These are phyloP conservation scores for Glaucopsyche alexis DNA, from an alignment of 2,888 invertebrate species.

Conservation along the genomic window DNA sequence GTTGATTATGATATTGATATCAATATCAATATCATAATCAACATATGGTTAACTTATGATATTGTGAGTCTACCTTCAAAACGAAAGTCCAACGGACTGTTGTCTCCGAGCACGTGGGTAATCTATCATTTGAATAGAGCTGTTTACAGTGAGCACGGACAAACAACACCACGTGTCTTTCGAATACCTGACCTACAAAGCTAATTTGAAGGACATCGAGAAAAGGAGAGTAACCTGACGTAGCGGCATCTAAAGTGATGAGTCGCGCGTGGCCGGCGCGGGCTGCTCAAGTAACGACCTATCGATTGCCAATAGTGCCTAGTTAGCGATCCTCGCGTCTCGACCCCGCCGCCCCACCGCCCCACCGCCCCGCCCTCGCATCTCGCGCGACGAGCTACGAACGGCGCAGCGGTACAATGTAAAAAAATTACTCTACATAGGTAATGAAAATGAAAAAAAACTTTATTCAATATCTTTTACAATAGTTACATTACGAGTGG, in stretches of 20 bases:
- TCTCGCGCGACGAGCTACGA: slow-evolving; percentile 38
- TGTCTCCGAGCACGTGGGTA: neutral
- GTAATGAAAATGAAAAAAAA: too few species aligned
- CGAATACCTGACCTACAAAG: slow-evolving; percentile 80
- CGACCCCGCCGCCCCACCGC: slow-evolving; percentile 40
- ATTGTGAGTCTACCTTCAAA: too few species aligned
- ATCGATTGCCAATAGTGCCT: slow-evolving; percentile 80
- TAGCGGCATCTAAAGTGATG: slow-evolving; percentile 77
- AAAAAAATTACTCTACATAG: neutral
- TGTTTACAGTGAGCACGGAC: slow-evolving; percentile 48
- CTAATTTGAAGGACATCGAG: slow-evolving; percentile 80
- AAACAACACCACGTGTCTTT: slow-evolving; percentile 75
- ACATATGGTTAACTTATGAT: too few species aligned
- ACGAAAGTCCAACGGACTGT: neutral
- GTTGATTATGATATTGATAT: too few species aligned
- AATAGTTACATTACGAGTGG: too few species aligned
- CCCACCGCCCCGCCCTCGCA: slow-evolving; percentile 38
- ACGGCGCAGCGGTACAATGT: neutral
- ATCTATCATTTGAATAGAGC: slow-evolving; percentile 18
- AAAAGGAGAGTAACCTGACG: slow-evolving; percentile 81
- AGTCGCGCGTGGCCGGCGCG: slow-evolving; percentile 70
- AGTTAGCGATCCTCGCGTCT: slow-evolving; percentile 64
- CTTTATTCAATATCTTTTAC: too few species aligned
- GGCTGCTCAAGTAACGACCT: slow-evolving; percentile 72
- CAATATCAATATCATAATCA: too few species aligned